phyloP scores from a whole-genome alignment of 2,797 vertebrate species.

The Myotis findleyi region DNA sequence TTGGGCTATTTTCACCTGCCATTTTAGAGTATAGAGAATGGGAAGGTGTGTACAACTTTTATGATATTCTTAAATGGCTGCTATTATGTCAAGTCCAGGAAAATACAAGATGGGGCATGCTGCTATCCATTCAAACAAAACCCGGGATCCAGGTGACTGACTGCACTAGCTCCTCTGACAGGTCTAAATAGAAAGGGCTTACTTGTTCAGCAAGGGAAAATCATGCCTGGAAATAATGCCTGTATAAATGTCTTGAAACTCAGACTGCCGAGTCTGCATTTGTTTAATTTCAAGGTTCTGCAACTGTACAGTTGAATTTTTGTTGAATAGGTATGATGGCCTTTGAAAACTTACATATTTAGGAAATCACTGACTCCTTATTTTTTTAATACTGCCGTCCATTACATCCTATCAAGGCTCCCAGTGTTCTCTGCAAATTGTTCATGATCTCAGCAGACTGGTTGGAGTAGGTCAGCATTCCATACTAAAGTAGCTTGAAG shows the following conservation, averaged over 20 bases:
- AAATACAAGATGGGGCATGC: slow-evolving; percentile 63
- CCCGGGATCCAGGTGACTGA: neutral
- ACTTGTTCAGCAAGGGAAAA: slow-evolving; percentile 46
- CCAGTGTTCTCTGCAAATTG: slow-evolving; percentile 56
- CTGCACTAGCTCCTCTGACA: neutral
- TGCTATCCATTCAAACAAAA: slow-evolving; percentile 46
- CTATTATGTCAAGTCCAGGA: slow-evolving; percentile 62
- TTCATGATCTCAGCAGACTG: slow-evolving; percentile 62
- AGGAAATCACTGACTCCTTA: slow-evolving; percentile 46
- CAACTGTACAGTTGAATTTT: slow-evolving; percentile 38
- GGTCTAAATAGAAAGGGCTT: slow-evolving; percentile 51
- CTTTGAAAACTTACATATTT: slow-evolving; percentile 47
- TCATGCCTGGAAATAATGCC: slow-evolving; percentile 48
- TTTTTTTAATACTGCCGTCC: slow-evolving; percentile 16
- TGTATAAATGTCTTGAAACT: slow-evolving; percentile 31
- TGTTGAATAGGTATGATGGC: slow-evolving; percentile 49
- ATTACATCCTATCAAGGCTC: slow-evolving; percentile 10
- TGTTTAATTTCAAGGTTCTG: slow-evolving; percentile 65
- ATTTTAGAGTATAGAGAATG: slow-evolving; percentile 37
- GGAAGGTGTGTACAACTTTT: neutral
- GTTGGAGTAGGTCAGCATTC: slow-evolving; percentile 55
- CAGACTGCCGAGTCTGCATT: slow-evolving; percentile 33
- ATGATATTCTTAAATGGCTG: slow-evolving; percentile 58
- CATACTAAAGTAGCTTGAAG: slow-evolving; percentile 31
- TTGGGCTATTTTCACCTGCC: slow-evolving; percentile 43